Evolutionary conservation across 2,888 invertebrate genomes (phyloP).

Genomic region (Drosophila atripex): DNA sequence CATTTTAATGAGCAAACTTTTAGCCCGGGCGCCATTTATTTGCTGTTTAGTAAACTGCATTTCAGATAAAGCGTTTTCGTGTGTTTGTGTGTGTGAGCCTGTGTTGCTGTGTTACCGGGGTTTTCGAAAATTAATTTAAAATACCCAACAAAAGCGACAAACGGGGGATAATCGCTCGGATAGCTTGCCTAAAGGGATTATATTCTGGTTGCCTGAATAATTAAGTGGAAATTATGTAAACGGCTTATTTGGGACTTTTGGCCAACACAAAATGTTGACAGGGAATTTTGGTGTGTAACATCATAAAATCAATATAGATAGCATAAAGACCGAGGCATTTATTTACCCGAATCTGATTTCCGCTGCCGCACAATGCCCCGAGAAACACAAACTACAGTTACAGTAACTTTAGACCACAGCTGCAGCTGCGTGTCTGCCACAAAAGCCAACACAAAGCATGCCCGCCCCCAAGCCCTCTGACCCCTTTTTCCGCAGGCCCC

Average conservation of each 20-base stretch:
- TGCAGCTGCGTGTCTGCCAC: conserved; percentile 25
- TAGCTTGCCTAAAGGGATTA: conserved; percentile 32
- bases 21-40: conserved; percentile 59
- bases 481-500: not conserved
- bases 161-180: conserved; percentile 38
- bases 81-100: not conserved
- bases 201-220: conserved; percentile 32
- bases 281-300: conserved; percentile 19
- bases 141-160: conserved; percentile 14
- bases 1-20: conserved; percentile 77
- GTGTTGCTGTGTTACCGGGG: conserved; percentile 6
- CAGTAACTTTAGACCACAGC: conserved; percentile 21
- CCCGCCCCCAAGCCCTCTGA: conserved; percentile 6
- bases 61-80: conserved; percentile 43
- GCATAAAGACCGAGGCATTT: not conserved
- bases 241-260: conserved; percentile 38
- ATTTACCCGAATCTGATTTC: conserved; percentile 23
- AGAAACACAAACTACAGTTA: conserved; percentile 19
- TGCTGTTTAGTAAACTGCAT: conserved; percentile 60
- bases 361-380: not conserved
- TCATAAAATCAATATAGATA: conserved; percentile 27
- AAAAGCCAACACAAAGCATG: conserved; percentile 38
- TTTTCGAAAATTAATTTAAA: conserved; percentile 50
- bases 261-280: conserved; percentile 27
- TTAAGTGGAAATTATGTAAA: conserved; percentile 41